Percentiles rank a stretch among this genome's conserved stretches.
Conservation (phyloP, 2,113 vertebrate species). For the Clinocottus analis region DNA sequence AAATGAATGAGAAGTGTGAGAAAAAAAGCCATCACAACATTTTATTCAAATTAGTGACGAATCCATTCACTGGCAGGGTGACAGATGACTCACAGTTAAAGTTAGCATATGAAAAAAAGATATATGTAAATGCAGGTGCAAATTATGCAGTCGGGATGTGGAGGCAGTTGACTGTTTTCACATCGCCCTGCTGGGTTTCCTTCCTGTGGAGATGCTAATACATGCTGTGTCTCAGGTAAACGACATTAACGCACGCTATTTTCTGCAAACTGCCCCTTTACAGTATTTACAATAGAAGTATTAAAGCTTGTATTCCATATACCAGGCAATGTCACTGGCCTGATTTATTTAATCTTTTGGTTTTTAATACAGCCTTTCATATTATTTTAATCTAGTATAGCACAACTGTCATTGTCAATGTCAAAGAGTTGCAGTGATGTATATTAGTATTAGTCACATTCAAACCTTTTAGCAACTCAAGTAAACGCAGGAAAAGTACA, state of each 20-base stretch:
- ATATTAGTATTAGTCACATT: not conserved
- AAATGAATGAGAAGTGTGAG: conserved; percentile 14
- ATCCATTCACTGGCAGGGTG: conserved; percentile 34
- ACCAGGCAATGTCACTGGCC: not conserved
- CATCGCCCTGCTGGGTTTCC: conserved; percentile 31
- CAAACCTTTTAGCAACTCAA: not conserved
- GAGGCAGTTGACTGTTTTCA: conserved; percentile 42
- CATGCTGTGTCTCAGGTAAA: conserved; percentile 32
- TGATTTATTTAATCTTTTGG: not conserved
- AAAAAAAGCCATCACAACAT: conserved; percentile 33
- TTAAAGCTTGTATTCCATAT: not conserved
- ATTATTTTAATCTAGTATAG: not conserved
- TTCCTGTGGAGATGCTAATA: conserved; percentile 37
- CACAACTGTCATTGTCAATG: no score
- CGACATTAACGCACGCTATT: conserved; percentile 7
- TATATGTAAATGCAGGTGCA: conserved; percentile 52
- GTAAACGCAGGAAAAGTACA: not conserved
- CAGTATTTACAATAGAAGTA: not conserved
- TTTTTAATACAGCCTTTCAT: not conserved
- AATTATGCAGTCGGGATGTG: conserved; percentile 54
- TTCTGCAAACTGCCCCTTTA: not conserved
- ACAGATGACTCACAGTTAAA: conserved; percentile 52
- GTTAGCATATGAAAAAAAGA: conserved; percentile 29
- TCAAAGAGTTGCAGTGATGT: not conserved
- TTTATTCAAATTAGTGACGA: conserved; percentile 51